Evolutionary conservation across 2,888 invertebrate species (phyloP).

Genomic region (Dione juno): DNA sequence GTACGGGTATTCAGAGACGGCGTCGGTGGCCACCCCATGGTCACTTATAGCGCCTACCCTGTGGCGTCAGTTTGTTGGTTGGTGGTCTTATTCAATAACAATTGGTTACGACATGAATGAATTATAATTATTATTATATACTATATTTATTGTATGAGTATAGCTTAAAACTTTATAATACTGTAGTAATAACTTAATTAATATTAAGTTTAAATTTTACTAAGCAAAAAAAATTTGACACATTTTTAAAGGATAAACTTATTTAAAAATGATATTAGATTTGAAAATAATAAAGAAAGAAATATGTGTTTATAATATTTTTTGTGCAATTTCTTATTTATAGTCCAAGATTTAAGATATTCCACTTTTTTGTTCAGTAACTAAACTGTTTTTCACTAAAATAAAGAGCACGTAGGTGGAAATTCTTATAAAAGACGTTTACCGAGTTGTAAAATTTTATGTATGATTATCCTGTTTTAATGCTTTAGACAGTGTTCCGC

Average conservation of each 20-base stretch:
- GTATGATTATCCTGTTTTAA: slow-evolving; percentile 23
- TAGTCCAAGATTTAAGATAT: too few relatives aligned
- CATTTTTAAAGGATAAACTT: too few relatives aligned
- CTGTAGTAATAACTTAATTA: too few relatives aligned
- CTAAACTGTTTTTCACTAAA: slow-evolving; percentile 18
- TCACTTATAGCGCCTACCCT: slow-evolving; percentile 42
- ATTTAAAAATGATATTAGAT: too few relatives aligned
- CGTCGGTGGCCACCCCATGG: slow-evolving; percentile 45
- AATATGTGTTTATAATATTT: too few relatives aligned
- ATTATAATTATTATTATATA: background rate
- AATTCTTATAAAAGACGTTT: slow-evolving; percentile 25
- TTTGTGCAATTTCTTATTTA: too few relatives aligned
- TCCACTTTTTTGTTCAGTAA: slow-evolving; percentile 6
- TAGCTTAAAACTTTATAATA: too few relatives aligned
- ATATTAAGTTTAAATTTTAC: too few relatives aligned
- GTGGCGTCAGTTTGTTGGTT: slow-evolving; percentile 43
- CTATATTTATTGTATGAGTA: too few relatives aligned
- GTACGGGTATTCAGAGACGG: slow-evolving; percentile 34
- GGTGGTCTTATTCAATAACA: slow-evolving; percentile 47
- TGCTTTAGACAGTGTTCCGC: slow-evolving; percentile 31
- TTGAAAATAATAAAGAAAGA: too few relatives aligned
- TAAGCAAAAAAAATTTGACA: too few relatives aligned
- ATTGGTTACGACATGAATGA: slow-evolving; percentile 14
- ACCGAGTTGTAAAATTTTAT: slow-evolving; percentile 32
- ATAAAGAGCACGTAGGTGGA: slow-evolving; percentile 22